Evolutionary conservation across 2,113 vertebrate genomes (phyloP).

Genomic region (Progne subis): DNA sequence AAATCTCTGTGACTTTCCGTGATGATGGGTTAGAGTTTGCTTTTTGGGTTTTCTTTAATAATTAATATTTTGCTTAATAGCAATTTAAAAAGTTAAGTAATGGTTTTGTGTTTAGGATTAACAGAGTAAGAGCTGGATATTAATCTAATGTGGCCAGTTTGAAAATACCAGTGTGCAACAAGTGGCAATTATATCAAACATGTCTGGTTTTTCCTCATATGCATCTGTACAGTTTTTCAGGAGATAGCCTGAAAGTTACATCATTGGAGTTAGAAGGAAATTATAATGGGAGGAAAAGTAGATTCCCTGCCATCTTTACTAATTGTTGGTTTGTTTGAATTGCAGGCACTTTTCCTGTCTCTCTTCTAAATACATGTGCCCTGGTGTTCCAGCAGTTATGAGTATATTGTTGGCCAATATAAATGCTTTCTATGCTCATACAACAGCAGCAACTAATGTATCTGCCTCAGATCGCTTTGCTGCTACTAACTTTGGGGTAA

Average conservation of each 20-base stretch:
- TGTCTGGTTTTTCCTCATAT: neutral
- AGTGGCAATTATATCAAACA: neutral
- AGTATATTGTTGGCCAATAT: slow-evolving; percentile 96
- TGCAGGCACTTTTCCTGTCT: slow-evolving; percentile 96
- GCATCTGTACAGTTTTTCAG: neutral
- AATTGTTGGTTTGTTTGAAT: slow-evolving; percentile 36
- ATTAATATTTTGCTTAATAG: neutral
- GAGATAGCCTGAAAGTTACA: neutral
- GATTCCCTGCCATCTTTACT: neutral
- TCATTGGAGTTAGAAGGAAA: neutral
- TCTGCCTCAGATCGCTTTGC: slow-evolving; percentile 96
- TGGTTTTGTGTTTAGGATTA: neutral
- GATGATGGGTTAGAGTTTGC: neutral
- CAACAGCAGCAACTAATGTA: slow-evolving; percentile 91
- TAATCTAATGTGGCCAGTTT: neutral
- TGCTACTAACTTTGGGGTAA: slow-evolving; percentile 96
- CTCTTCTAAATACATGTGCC: slow-evolving; percentile 98
- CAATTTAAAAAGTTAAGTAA: neutral
- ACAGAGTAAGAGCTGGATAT: neutral
- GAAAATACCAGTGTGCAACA: neutral
- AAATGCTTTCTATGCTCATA: slow-evolving; percentile 97
- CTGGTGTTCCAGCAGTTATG: slow-evolving; percentile 96
- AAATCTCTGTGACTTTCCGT: neutral
- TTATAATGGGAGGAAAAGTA: neutral
- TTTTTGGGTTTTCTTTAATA: neutral